Evolutionary conservation across 2,113 vertebrate species (phyloP).

Genomic region (Recurvirostra avosetta): DNA sequence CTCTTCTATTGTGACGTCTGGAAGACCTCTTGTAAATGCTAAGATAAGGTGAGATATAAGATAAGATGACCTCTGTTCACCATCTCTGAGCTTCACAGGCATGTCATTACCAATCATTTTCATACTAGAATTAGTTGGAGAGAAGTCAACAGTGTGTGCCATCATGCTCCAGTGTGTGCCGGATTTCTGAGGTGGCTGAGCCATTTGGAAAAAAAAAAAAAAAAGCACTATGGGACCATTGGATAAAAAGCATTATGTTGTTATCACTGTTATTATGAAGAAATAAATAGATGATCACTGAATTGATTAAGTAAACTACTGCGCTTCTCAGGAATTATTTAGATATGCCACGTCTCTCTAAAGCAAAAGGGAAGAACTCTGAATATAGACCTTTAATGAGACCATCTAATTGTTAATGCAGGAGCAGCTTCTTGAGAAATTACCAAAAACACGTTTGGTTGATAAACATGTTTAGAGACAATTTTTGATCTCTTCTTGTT

Average conservation of each 20-base stretch:
- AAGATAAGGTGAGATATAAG: background rate
- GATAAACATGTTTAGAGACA: background rate
- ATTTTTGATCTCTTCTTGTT: background rate
- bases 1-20: background rate
- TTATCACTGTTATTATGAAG: background rate
- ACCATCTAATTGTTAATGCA: background rate
- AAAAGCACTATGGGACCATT: background rate
- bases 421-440: background rate
- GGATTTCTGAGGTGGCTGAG: background rate
- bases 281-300: conserved; percentile 3
- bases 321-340: background rate
- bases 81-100: background rate
- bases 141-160: background rate
- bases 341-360: background rate
- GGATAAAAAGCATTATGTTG: background rate
- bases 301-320: conserved; percentile 2
- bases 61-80: background rate
- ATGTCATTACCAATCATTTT: background rate
- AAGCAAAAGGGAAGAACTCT: background rate
- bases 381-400: background rate
- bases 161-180: background rate
- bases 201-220: background rate
- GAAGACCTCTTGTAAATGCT: background rate
- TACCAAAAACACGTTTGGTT: background rate
- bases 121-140: background rate